Evolutionary conservation across 2,113 vertebrate genomes (phyloP), one percentile per base, ranked within the genome.

Genomic region (Herpetotheres cachinnans): DNA sequence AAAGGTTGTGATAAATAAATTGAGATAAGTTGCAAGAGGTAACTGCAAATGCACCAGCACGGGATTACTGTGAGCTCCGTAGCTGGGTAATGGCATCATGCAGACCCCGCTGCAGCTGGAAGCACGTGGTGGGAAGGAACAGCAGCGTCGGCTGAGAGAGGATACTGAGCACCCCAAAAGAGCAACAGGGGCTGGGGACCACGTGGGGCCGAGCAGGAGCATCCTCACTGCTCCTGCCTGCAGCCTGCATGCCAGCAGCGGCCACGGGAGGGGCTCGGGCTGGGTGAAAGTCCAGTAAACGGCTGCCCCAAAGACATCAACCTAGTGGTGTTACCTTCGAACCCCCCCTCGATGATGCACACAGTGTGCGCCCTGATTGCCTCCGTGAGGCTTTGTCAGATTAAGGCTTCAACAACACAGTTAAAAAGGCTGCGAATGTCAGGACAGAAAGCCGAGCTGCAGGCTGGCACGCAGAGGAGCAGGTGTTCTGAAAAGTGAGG

Each of bases 201-300:
- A 11, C 1, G 0, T 1, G 3, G 32, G 44, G 18, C 22, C 1
- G 1, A 29, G 44, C 52, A 52, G 1, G 1, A 32, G 44, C 46
- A 44, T 9, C 36, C 36, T 50, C 52, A 8, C 30, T 44, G 10
- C 38, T 16, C 59, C 50, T 10, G 0, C 3, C 44, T 4, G 24
- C 40, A 55, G 0, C 3, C 44, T 4, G 24, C 40, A 55, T 8
- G 3, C 38, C 13, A 3, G 27, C 36, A 22, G 36, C 3, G 11
- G 19, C 32, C 42, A 7, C 0, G 2, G 46, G 47, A 22, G 40
- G 20, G 67, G 54, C n/a, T 58, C 21, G 27, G 12, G 2, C 58
- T 2, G 20, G 42, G 20, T 2, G 3, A 16, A 4, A 2, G 38
- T 14, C 42, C 20, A 2, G 42, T 49, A 30, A 73, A 47, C 0